phyloP scores from a whole-genome alignment of 2,113 vertebrate genomes.

The Balaeniceps rex region DNA sequence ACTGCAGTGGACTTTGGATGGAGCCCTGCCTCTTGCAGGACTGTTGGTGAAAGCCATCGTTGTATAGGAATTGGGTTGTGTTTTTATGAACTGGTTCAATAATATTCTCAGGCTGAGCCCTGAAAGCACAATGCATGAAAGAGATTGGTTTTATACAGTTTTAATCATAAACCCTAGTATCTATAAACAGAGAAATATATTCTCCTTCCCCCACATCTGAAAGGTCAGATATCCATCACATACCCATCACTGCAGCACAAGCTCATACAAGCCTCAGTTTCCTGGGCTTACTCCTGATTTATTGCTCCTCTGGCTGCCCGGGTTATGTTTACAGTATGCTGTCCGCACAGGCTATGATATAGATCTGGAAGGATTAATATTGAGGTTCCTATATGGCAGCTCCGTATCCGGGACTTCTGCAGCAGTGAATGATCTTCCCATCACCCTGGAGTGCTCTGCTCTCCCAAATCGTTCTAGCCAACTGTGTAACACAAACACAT shows the following conservation, averaged over 20 bases:
- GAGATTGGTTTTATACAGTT: neutral
- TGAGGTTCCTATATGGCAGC: neutral
- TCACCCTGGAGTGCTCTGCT: neutral
- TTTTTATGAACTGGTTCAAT: neutral
- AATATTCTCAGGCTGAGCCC: neutral
- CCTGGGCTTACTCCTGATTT: neutral
- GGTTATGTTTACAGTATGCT: neutral
- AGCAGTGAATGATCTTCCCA: neutral
- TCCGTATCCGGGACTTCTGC: fast-evolving
- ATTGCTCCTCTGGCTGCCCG: neutral
- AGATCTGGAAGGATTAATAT: neutral
- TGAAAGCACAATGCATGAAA: neutral
- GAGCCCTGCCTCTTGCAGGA: neutral
- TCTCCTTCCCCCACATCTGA: neutral
- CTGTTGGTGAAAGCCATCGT: neutral
- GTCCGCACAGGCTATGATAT: neutral
- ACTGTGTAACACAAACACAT: neutral
- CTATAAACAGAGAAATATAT: neutral
- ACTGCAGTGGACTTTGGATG: neutral
- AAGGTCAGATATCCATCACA: neutral
- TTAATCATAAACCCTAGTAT: neutral
- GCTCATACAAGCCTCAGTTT: neutral
- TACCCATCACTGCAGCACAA: neutral
- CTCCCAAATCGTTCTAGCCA: fast-evolving
- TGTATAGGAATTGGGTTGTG: neutral